Percentiles rank a stretch among this genome's conserved stretches.
Conservation (phyloP, 2,113 vertebrate species). For the Rhadina sibilatrix region DNA sequence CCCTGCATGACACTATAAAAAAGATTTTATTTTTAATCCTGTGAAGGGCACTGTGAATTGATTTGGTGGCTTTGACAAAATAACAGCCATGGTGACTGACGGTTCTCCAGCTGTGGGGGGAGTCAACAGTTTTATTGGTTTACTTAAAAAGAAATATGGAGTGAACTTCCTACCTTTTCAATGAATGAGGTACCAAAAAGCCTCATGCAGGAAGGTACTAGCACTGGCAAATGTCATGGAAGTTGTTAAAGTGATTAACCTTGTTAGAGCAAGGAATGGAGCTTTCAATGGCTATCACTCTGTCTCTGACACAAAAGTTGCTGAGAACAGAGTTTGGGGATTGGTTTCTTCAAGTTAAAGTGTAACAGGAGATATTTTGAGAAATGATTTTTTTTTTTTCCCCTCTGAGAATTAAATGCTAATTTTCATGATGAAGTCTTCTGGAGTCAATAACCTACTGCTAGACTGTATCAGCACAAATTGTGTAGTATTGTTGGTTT, state of each 20-base stretch:
- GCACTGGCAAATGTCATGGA: conserved; percentile 47
- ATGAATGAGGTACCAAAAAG: conserved; percentile 32
- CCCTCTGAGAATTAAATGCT: background rate
- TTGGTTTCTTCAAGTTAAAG: background rate
- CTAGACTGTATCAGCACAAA: background rate
- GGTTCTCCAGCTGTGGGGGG: conserved; percentile 30
- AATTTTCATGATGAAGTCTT: conserved; percentile 12
- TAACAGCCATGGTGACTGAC: conserved; percentile 62
- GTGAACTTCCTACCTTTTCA: conserved; percentile 55
- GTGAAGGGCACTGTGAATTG: conserved; percentile 65
- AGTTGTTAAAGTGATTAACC: conserved; percentile 64
- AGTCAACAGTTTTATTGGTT: conserved; percentile 61
- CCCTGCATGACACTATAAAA: conserved; percentile 37
- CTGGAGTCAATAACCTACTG: background rate
- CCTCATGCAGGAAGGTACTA: conserved; percentile 5
- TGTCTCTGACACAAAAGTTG: conserved; percentile 29
- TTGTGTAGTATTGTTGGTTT: background rate
- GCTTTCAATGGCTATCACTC: background rate
- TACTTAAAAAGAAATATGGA: conserved; percentile 69
- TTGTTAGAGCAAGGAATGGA: conserved; percentile 29
- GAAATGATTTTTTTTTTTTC: background rate
- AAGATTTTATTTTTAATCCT: conserved; percentile 69
- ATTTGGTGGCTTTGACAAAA: conserved; percentile 67
- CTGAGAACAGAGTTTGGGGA: conserved; percentile 5
- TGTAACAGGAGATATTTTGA: background rate